Base-by-base conservation (phyloP, 2,113 vertebrate genomes). In the Sarotherodon lohbergeri region DNA sequence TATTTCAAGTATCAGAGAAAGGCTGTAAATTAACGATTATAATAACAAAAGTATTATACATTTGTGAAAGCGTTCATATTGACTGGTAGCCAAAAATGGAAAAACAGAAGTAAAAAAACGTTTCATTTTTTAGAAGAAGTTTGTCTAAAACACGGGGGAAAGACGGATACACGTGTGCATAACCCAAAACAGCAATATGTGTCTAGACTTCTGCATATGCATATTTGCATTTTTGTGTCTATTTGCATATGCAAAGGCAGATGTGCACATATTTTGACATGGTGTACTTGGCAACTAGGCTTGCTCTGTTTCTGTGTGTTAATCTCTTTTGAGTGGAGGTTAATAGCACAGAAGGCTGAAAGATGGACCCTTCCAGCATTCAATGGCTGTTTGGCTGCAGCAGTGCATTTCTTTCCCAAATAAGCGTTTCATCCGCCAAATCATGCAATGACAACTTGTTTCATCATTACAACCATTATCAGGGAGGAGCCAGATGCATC, bases 311-410 rank as follows among this genome's bases (percentile, higher is more conserved):
- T 91, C 71, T 80, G 32, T 59, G 81, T 82, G 86, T 50, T 82
- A 83, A 91, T 95, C 87, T 88, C 80, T 63, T 87, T 79, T 84
- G 79, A 90, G 84, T 71, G 82, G 73, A 83, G 89, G 85, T 91
- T 92, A 94, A 88, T 87, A 88, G 78, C 82, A 84, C 88, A 90
- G 86, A 89, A 46, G 88, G 84, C 84, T 86, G 61, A 81, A 88
- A 57, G 86, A 92, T 24, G 76, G 80, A 84, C 83, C 57, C 85
- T 82, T 90, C 90, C 86, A 89, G 68, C 61, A 88, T 82, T 82
- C 78, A 86, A 57, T 91, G 48, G 87, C 32, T 89, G 80, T 82
- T 95, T 92, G 92, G 94, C 93, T 80, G 43, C 80, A 76, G 78
- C 86, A 86, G 5, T 57, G 46, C 39, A 80, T 86, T 80, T 78